Base-by-base conservation (phyloP, 1,140 invertebrate genomes). In the Drosophila sp. region DNA sequence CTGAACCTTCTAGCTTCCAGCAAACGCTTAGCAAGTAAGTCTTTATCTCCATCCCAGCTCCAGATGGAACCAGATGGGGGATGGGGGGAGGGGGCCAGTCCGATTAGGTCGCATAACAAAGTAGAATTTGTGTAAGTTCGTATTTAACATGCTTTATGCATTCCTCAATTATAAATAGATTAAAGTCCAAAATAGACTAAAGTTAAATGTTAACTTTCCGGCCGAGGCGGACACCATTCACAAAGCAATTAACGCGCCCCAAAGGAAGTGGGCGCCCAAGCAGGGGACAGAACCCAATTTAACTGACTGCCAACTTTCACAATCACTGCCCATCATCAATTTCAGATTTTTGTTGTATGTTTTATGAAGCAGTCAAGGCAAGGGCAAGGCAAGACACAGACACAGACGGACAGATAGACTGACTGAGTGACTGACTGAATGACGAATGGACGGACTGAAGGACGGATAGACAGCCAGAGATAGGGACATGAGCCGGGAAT, bases 241-340 rank as follows among this genome's bases (percentile, higher is more conserved):
- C 84, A 90, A 89, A 89, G 84, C 84, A 89, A 89, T 89, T 89
- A 89, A 89, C 84, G 84, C 84, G 75, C 66, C 70, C 79, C 76
- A 70, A 78, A 66, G 54, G 55, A 41, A 70, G 66, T 3, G 7
- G 10, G 11, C 33, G 25, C 58, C 64, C 65, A 70, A 61, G 72
- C 72, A 60, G 63, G 65, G 69, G 71, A 25, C 80, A 78, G 83
- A 86, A 86, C 83, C 86, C 83, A 86, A 86, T 86, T 86, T 86
- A 86, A 86, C 83, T 87, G 83, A 87, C 83, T 86, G 83, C 84
- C 84, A 87, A 87, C 85, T 87, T 89, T 89, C 85, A 84, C 84
- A 89, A 89, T 89, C 84, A 89, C 84, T 84, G 84, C 84, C 80
- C 84, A 89, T 89, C 84, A 89, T 89, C 84, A 89, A 89, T 89